Conservation (phyloP, 1,140 invertebrate species). For the Vanessa atalanta region DNA sequence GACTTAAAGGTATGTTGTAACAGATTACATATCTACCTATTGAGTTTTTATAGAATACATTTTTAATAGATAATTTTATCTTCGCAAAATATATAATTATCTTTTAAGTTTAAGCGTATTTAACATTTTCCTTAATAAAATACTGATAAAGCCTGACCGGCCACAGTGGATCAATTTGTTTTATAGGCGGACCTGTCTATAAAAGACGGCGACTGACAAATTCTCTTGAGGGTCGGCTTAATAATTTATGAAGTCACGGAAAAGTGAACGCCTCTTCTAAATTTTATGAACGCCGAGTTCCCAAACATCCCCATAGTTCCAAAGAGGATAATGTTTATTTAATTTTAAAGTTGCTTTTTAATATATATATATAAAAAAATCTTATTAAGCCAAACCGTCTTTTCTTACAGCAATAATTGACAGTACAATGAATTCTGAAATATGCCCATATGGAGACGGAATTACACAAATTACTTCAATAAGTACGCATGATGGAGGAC, state of each 20-base stretch:
- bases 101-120: slow-evolving; percentile 2
- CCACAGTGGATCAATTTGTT: slow-evolving; percentile 63
- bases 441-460: slow-evolving; percentile 30
- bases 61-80: not conserved
- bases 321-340: slow-evolving; percentile 13
- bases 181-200: slow-evolving; percentile 64
- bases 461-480: slow-evolving; percentile 73
- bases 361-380: not conserved
- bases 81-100: slow-evolving; percentile 6
- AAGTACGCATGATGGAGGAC: slow-evolving; percentile 76
- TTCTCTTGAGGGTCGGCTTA: slow-evolving; percentile 55
- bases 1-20: too few species aligned
- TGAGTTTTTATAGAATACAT: not conserved
- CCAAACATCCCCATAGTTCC: slow-evolving; percentile 15
- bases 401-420: not conserved
- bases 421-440: slow-evolving; percentile 20
- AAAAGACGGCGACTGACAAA: slow-evolving; percentile 65
- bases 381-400: not conserved
- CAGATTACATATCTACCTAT: not conserved
- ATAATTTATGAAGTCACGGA: slow-evolving; percentile 61
- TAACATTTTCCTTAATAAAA: slow-evolving; percentile 41
- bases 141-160: slow-evolving; percentile 53
- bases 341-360: not conserved
- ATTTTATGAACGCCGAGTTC: slow-evolving; percentile 35
- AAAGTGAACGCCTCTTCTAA: slow-evolving; percentile 44